These are phyloP conservation scores for Caenorhabditis panamensis DNA, from an alignment of 2,888 invertebrate species.

Conservation along the genomic window DNA sequence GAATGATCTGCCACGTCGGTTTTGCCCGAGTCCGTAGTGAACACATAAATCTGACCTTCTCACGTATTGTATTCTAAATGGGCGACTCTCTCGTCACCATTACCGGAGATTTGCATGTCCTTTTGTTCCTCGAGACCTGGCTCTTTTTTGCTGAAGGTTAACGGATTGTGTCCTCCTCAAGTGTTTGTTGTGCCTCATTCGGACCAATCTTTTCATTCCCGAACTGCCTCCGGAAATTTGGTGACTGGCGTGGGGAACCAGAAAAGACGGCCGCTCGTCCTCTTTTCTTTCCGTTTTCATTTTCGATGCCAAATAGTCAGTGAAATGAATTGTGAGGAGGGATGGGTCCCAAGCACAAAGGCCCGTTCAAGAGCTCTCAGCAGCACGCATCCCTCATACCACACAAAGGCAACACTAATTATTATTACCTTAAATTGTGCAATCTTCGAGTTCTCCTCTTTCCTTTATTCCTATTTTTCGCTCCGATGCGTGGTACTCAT, in stretches of 20 bases:
- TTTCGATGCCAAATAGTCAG: constrained; percentile 46
- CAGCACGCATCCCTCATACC: constrained; percentile 37
- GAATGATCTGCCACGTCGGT: constrained; percentile 33
- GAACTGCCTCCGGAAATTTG: constrained; percentile 53
- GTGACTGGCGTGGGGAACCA: constrained; percentile 24
- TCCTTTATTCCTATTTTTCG: constrained; percentile 22
- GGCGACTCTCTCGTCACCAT: constrained; percentile 24
- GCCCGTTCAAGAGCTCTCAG: constrained; percentile 56
- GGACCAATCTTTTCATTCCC: constrained; percentile 46
- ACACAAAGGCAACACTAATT: constrained; percentile 61
- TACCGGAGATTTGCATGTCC: constrained; percentile 51
- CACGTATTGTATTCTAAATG: constrained; percentile 53
- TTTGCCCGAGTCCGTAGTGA: not conserved
- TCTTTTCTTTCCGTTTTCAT: constrained; percentile 31
- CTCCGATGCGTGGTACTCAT: constrained; percentile 10
- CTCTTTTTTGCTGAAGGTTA: constrained; percentile 56
- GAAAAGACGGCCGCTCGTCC: constrained; percentile 2
- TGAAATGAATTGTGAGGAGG: not conserved
- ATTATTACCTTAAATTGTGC: constrained; percentile 59
- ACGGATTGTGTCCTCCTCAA: constrained; percentile 49
- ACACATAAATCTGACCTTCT: constrained; percentile 47
- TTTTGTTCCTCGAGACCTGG: constrained; percentile 38
- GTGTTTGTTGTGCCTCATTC: constrained; percentile 50
- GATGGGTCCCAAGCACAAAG: constrained; percentile 34
- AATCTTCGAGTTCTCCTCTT: constrained; percentile 29